A percentile compares a stretch with the other conserved stretches of the same genome.
These are phyloP conservation scores for Heptranchias perlo DNA, from an alignment of 2,113 vertebrate species.

Conservation along the genomic window DNA sequence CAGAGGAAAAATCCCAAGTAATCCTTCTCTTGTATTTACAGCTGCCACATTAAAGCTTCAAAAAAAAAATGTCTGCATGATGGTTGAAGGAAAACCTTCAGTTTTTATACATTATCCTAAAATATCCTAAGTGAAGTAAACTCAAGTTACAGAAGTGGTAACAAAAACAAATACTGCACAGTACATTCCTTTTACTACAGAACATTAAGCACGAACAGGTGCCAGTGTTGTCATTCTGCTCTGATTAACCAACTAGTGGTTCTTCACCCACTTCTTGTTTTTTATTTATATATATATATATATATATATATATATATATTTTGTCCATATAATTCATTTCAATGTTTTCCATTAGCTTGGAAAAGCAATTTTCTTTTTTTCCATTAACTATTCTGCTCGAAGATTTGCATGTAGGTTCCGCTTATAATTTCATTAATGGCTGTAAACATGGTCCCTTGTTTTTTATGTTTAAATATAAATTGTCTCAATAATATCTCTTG, in stretches of 20 bases:
- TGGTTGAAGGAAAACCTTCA: background rate
- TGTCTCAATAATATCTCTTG: background rate
- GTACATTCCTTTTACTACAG: background rate
- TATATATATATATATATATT: too few species aligned
- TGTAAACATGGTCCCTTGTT: background rate
- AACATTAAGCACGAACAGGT: background rate
- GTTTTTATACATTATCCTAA: background rate
- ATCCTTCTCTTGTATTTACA: background rate
- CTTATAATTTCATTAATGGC: background rate
- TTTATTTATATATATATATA: too few species aligned
- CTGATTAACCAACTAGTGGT: background rate
- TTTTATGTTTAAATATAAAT: background rate
- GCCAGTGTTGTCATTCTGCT: background rate
- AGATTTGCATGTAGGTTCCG: background rate
- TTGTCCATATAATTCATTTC: background rate
- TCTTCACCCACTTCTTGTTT: background rate
- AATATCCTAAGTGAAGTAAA: background rate
- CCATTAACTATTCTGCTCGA: background rate
- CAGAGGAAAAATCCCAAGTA: background rate
- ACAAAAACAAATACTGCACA: background rate
- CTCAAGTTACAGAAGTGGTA: background rate
- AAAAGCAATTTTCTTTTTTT: background rate
- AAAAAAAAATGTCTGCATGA: background rate
- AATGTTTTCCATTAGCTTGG: background rate
- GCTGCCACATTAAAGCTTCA: background rate